Conservation (phyloP, 2,888 invertebrate genomes). For the Xestia c-nigrum region DNA sequence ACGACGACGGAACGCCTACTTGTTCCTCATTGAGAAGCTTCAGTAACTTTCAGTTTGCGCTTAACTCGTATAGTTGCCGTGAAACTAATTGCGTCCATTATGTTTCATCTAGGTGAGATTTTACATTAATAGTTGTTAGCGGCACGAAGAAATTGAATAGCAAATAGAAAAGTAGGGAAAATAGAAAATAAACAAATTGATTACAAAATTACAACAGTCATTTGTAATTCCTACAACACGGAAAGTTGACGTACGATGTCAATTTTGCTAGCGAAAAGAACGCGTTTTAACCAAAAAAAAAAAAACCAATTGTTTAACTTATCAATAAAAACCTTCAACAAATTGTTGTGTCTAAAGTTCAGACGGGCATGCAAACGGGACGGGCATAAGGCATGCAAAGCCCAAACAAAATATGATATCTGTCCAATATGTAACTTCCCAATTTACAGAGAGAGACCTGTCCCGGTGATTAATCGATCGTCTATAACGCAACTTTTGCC, state of each 20-base stretch:
- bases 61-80: conserved; percentile 25
- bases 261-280: background rate
- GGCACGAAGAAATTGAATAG: background rate
- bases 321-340: background rate
- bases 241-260: background rate
- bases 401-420: conserved; percentile 33
- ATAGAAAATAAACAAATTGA: background rate
- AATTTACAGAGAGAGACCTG: conserved; percentile 45
- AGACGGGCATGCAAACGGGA: too few species aligned
- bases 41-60: conserved; percentile 7
- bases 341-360: background rate
- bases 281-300: background rate
- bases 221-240: background rate
- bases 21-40: conserved; percentile 23
- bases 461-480: conserved; percentile 54
- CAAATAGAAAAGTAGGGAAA: background rate
- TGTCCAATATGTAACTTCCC: conserved; percentile 39
- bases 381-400: background rate
- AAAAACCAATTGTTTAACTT: too few species aligned
- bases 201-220: background rate
- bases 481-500: conserved; percentile 44
- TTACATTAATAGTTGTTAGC: background rate
- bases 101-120: background rate
- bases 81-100: conserved; percentile 1
- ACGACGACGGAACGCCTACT: background rate